These are phyloP conservation scores for Hirtodrosophila histrioides DNA, from an alignment of 2,888 invertebrate species.

Conservation along the genomic window DNA sequence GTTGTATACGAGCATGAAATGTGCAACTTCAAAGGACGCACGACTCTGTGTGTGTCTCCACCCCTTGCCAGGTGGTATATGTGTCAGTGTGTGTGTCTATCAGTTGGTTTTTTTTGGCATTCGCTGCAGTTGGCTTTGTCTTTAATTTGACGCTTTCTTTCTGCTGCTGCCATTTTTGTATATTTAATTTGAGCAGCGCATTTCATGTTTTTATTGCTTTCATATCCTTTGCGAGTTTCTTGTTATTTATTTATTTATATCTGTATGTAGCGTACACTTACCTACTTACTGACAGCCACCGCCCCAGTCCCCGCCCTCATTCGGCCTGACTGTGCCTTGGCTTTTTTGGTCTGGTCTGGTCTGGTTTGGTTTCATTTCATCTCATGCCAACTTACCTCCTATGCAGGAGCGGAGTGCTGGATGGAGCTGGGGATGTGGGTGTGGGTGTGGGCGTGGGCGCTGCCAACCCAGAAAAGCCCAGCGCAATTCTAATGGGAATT, in stretches of 20 bases:
- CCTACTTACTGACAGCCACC: conserved; percentile 62
- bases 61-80: conserved; percentile 2
- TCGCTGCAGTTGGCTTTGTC: conserved; percentile 40
- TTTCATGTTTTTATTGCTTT: conserved; percentile 66
- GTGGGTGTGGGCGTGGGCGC: not conserved
- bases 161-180: conserved; percentile 31
- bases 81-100: conserved; percentile 6
- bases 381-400: conserved; percentile 47
- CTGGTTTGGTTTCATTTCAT: conserved; percentile 66
- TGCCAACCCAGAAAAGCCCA: conserved; percentile 45
- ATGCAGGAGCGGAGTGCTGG: conserved; percentile 8
- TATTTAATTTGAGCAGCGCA: conserved; percentile 57
- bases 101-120: conserved; percentile 8
- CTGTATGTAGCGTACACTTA: conserved; percentile 60
- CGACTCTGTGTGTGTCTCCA: not conserved
- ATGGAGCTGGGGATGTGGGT: too few relatives aligned
- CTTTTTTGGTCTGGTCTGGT: conserved; percentile 24
- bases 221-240: conserved; percentile 51
- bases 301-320: conserved; percentile 16
- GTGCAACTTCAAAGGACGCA: conserved; percentile 7
- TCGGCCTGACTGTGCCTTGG: conserved; percentile 21
- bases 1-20: not conserved
- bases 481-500: conserved; percentile 79
- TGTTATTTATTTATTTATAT: conserved; percentile 62
- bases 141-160: conserved; percentile 52